These are phyloP conservation scores for Chelonoidis abingdonii DNA, from an alignment of 2,113 vertebrate genomes.

Conservation along the genomic window DNA sequence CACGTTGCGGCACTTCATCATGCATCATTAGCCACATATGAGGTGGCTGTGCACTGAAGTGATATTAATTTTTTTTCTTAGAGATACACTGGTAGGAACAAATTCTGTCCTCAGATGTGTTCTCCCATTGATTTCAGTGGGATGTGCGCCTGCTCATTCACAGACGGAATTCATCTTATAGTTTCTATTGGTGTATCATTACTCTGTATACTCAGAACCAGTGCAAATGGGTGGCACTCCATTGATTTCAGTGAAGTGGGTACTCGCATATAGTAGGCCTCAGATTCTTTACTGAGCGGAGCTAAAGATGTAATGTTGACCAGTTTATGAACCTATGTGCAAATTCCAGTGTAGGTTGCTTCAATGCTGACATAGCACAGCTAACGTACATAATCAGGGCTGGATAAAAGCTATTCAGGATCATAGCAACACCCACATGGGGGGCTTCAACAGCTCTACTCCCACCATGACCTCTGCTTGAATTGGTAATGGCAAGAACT, in stretches of 20 bases:
- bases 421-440: not conserved
- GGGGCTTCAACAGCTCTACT: no score
- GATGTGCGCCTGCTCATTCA: not conserved
- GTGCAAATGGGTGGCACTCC: not conserved
- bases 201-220: not conserved
- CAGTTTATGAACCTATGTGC: not conserved
- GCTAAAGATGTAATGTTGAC: not conserved
- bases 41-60: rapidly evolving
- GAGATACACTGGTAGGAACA: not conserved
- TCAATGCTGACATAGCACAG: not conserved
- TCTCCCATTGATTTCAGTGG: not conserved
- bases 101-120: constrained; percentile 14
- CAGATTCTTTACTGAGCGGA: not conserved
- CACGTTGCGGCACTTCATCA: not conserved
- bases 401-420: not conserved
- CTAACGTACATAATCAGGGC: not conserved
- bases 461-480: not conserved
- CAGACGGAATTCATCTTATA: not conserved
- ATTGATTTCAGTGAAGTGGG: not conserved
- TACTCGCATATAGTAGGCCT: not conserved
- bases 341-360: not conserved
- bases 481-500: not conserved
- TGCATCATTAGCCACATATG: constrained; percentile 6
- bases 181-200: not conserved
- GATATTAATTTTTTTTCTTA: constrained; percentile 43